Conservation (phyloP, 2,888 invertebrate species). For the Himalopsyche kuldschensis region DNA sequence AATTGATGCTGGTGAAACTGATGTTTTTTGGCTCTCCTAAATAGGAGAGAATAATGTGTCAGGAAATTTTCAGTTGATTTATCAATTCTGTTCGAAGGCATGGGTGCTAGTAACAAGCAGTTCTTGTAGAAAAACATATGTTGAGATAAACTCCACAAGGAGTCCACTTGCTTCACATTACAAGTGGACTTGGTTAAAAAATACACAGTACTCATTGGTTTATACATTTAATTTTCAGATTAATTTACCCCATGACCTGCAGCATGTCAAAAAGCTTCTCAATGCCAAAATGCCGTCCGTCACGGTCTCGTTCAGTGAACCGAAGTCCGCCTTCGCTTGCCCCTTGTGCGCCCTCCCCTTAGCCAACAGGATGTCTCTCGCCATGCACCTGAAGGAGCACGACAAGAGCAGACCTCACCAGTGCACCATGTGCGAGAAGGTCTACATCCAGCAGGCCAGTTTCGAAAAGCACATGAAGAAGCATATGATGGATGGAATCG, state of each 20-base stretch:
- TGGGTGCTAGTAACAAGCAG: too few relatives aligned
- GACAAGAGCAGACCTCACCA: conserved; percentile 37
- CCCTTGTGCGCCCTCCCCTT: conserved; percentile 33
- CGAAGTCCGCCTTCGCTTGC: conserved; percentile 24
- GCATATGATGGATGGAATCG: conserved; percentile 34
- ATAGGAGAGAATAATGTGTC: too few relatives aligned
- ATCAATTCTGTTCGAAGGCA: too few relatives aligned
- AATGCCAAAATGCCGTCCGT: conserved; percentile 22
- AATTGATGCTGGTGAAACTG: too few relatives aligned
- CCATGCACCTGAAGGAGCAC: conserved; percentile 37
- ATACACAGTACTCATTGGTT: too few relatives aligned
- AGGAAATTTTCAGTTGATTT: too few relatives aligned
- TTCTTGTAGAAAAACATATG: too few relatives aligned
- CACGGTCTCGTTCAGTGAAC: not conserved
- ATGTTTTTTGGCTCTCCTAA: too few relatives aligned
- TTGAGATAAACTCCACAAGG: too few relatives aligned
- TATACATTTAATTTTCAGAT: conserved; percentile 29
- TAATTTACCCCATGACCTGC: conserved; percentile 39
- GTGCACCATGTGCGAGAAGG: conserved; percentile 37
- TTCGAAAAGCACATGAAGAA: conserved; percentile 38
- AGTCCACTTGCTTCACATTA: too few relatives aligned
- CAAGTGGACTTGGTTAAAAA: too few relatives aligned
- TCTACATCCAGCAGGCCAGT: conserved; percentile 39
- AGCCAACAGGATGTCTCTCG: conserved; percentile 29
- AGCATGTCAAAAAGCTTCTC: conserved; percentile 37